Conservation (phyloP, 2,888 invertebrate species). For the Sabellastarte sp. region DNA sequence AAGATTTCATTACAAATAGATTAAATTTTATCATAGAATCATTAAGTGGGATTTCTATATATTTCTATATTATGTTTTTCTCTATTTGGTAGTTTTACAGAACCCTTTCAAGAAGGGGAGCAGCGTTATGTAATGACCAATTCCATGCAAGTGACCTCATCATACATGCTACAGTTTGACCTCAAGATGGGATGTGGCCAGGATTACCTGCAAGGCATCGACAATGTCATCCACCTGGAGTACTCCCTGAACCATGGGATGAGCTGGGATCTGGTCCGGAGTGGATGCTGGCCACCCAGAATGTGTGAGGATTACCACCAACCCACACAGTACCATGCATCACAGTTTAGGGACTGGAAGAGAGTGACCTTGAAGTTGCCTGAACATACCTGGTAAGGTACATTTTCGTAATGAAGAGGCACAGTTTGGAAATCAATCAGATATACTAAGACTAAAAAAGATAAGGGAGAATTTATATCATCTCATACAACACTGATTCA, state of each 20-base stretch:
- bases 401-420: too few relatives aligned
- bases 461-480: too few relatives aligned
- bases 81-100: constrained; percentile 17
- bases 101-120: constrained; percentile 25
- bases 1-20: too few relatives aligned
- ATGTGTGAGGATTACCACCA: constrained; percentile 49
- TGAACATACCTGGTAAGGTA: constrained; percentile 49
- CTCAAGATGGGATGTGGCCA: constrained; percentile 58
- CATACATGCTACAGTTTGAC: constrained; percentile 60
- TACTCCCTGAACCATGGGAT: constrained; percentile 59
- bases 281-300: constrained; percentile 53
- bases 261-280: constrained; percentile 55
- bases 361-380: constrained; percentile 56
- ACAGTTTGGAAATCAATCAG: too few relatives aligned
- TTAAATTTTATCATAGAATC: too few relatives aligned
- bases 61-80: too few relatives aligned
- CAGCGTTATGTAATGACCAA: constrained; percentile 51
- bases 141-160: constrained; percentile 57
- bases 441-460: too few relatives aligned
- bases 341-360: constrained; percentile 55
- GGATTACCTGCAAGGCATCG: constrained; percentile 35
- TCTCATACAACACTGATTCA: too few relatives aligned
- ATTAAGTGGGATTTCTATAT: too few relatives aligned
- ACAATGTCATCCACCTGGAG: constrained; percentile 46
- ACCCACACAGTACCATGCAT: constrained; percentile 54